These are phyloP conservation scores for Criorhina ranunculi DNA, from an alignment of 2,888 invertebrate species.

Conservation along the genomic window DNA sequence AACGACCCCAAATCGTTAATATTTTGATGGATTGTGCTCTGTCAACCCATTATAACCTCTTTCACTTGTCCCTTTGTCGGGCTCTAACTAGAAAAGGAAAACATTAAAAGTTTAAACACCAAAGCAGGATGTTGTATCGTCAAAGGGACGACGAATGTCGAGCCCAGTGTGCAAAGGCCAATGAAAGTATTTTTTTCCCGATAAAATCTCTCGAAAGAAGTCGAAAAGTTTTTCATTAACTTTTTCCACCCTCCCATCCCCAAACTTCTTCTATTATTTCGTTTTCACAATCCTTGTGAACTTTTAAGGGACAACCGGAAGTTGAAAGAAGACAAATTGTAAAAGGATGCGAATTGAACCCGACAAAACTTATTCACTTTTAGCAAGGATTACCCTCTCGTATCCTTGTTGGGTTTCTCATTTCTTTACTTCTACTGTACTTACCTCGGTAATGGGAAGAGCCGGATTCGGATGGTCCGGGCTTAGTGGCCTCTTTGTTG, in stretches of 20 bases:
- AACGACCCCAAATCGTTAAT: slow-evolving; percentile 41
- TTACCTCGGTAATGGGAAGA: slow-evolving; percentile 88
- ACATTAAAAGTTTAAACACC: slow-evolving; percentile 25
- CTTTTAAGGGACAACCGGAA: slow-evolving; percentile 31
- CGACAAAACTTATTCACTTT: slow-evolving; percentile 23
- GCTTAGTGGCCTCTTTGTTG: slow-evolving; percentile 86
- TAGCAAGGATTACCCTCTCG: slow-evolving; percentile 25
- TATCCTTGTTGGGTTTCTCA: slow-evolving; percentile 29
- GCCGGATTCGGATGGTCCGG: slow-evolving; percentile 89
- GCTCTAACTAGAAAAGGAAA: slow-evolving; percentile 37
- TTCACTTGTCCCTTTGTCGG: slow-evolving; percentile 14
- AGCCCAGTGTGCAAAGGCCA: slow-evolving; percentile 2
- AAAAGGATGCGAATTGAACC: background rate
- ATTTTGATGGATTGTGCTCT: slow-evolving; percentile 33
- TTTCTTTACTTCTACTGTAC: slow-evolving; percentile 66
- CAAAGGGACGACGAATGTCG: background rate
- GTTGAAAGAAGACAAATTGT: slow-evolving; percentile 2
- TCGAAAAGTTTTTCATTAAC: slow-evolving; percentile 60
- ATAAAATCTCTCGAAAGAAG: slow-evolving; percentile 20
- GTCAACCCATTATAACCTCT: slow-evolving; percentile 36
- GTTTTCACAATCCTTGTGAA: background rate
- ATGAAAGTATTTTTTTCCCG: slow-evolving; percentile 23
- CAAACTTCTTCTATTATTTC: background rate
- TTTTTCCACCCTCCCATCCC: slow-evolving; percentile 3
- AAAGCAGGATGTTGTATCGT: slow-evolving; percentile 17